These are phyloP conservation scores for Myanophis thanlyinensis DNA, from an alignment of 2,113 vertebrate species.

Conservation along the genomic window DNA sequence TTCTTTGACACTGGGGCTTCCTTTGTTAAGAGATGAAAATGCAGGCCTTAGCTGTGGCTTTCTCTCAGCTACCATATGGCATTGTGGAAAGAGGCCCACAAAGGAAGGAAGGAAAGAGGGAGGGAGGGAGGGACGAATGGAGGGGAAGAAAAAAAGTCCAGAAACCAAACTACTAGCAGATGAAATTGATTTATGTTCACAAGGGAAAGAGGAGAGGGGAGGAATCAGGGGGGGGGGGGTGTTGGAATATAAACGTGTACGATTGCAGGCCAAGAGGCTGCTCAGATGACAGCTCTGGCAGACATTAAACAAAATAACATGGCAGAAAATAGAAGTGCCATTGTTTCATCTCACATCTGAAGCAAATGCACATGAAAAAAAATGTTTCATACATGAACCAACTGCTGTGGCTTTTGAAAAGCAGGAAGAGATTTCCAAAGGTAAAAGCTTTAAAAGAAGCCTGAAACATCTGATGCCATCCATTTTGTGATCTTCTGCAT, in stretches of 20 bases:
- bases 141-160: background rate
- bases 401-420: constrained; percentile 30
- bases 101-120: constrained; percentile 51
- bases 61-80: constrained; percentile 94
- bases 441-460: constrained; percentile 4
- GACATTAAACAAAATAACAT: constrained; percentile 60
- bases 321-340: constrained; percentile 68
- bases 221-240: constrained; percentile 33
- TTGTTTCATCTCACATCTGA: constrained; percentile 73
- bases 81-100: constrained; percentile 73
- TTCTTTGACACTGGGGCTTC: constrained; percentile 74
- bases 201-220: constrained; percentile 43
- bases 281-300: constrained; percentile 65
- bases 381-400: constrained; percentile 57
- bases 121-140: rapidly evolving
- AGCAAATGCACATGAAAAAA: constrained; percentile 63
- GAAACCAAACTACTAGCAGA: constrained; percentile 77
- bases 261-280: constrained; percentile 62
- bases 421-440: constrained; percentile 26
- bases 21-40: constrained; percentile 82
- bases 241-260: constrained; percentile 69
- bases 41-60: constrained; percentile 69
- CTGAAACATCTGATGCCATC: constrained; percentile 22
- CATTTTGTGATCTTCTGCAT: constrained; percentile 16
- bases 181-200: constrained; percentile 86